phyloP scores from a whole-genome alignment of 2,888 invertebrate species.

The Callyntrura sp. region DNA sequence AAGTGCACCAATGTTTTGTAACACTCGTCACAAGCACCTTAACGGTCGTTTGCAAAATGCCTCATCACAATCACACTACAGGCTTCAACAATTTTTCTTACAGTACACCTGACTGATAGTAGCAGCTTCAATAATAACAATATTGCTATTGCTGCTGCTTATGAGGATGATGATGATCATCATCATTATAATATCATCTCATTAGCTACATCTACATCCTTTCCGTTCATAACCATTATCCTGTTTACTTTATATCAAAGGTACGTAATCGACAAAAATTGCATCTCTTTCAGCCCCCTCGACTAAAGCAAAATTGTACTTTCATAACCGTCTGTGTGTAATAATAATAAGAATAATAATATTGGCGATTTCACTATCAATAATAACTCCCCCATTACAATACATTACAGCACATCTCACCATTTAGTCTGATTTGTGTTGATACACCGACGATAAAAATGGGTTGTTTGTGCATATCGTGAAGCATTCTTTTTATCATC shows the following conservation, averaged over 20 bases:
- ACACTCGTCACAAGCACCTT: constrained; percentile 22
- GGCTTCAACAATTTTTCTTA: constrained; percentile 32
- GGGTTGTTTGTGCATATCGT: constrained; percentile 8
- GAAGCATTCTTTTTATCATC: constrained; percentile 35
- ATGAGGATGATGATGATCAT: constrained; percentile 25
- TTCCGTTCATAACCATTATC: constrained; percentile 52
- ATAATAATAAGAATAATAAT: constrained; percentile 22
- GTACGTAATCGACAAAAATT: constrained; percentile 56
- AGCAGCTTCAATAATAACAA: neutral
- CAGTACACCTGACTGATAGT: constrained; percentile 40
- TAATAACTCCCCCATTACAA: constrained; percentile 50
- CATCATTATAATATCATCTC: constrained; percentile 51
- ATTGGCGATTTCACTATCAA: constrained; percentile 63
- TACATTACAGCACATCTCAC: constrained; percentile 3
- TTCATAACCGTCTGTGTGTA: constrained; percentile 40
- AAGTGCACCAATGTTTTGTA: constrained; percentile 47
- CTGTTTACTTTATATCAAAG: constrained; percentile 62
- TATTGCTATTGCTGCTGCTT: too few species aligned
- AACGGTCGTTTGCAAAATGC: constrained; percentile 23
- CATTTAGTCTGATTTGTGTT: constrained; percentile 19
- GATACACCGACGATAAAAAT: constrained; percentile 24
- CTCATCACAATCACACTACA: neutral
- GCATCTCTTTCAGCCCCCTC: constrained; percentile 13
- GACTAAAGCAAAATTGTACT: constrained; percentile 20
- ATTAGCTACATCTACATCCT: constrained; percentile 65